Base-by-base conservation (phyloP, 1,140 invertebrate genomes). In the Bilobella aurantiaca region DNA sequence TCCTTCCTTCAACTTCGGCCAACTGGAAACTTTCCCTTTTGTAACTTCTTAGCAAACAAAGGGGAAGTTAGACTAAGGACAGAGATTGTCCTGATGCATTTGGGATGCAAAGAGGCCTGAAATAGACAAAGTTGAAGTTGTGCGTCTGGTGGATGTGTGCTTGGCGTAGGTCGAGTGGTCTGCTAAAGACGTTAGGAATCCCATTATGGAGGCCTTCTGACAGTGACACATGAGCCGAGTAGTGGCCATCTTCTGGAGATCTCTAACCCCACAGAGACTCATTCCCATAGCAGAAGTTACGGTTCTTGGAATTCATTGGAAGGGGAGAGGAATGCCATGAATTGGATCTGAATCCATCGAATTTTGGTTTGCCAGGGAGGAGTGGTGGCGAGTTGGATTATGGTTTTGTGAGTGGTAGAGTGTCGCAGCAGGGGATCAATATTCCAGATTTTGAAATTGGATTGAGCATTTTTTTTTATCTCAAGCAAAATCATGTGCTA, bases 171-270 rank as follows among this genome's bases (percentile, higher is more conserved):
- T 42, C 37, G 8, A n/a, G 8, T 12, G 37, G 8, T 8, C 37
- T 53, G 49, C 3, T 16, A 23, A 53, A 53, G 12, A 53, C 23
- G 49, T 53, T 53, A 23, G 49, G 49, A 53, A 53, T 53, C 49
- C 49, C 49, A 53, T 53, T 53, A 53, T 53, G 25, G 23, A 53
- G 25, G 25, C 14, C 34, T 23, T 23, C 8, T 53, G 49, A 53
- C 49, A 53, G 49, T 53, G 49, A 53, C 49, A 53, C 49, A 53
- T 53, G 23, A 23, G 49, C 49, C 49, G 5, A 53, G 8, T 23
- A 53, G 18, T 8, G 34, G 34, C 8, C 34, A 42, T 12, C n/a
- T n/a, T 8, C 49, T 23, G 25, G 25, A 53, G 49, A 53, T 53
- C 49, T 53, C 49, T 23, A 53, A 53, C 49, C 49, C 25, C 49